Evolutionary conservation across 2,888 invertebrate species (phyloP).

Genomic region (Drepanosiphum platanoidis): DNA sequence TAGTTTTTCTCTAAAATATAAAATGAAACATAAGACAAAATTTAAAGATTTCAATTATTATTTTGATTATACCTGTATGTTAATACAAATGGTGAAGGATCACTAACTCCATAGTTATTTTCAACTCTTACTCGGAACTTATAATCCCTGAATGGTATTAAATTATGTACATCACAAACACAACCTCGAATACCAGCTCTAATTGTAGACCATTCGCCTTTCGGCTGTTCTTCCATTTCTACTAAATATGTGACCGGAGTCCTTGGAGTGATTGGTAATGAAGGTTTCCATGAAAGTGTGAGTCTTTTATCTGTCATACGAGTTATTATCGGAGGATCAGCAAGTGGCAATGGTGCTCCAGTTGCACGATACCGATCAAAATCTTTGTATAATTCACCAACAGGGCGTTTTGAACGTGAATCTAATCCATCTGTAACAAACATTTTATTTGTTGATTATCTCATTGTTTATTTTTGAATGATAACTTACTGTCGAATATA

Average conservation of each 20-base stretch:
- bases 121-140: conserved; percentile 95
- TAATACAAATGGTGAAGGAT: conserved; percentile 90
- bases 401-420: conserved; percentile 66
- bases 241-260: conserved; percentile 92
- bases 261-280: conserved; percentile 85
- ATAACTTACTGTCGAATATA: conserved; percentile 79
- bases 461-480: neutral
- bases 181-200: conserved; percentile 87
- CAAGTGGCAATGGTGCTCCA: conserved; percentile 86
- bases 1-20: conserved; percentile 73
- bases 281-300: conserved; percentile 93
- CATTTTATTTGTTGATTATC: neutral
- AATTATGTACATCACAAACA: conserved; percentile 86
- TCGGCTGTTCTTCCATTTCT: conserved; percentile 92
- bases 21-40: conserved; percentile 25
- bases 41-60: neutral
- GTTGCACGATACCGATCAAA: conserved; percentile 84
- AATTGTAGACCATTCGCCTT: conserved; percentile 92
- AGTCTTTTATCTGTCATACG: conserved; percentile 90
- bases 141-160: conserved; percentile 94
- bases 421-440: conserved; percentile 71
- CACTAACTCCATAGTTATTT: conserved; percentile 95
- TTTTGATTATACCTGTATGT: conserved; percentile 72
- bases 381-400: conserved; percentile 81
- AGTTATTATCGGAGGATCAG: conserved; percentile 91